Evolutionary conservation across 1,140 invertebrate species (phyloP).

Genomic region (Neotoxoptera formosana): DNA sequence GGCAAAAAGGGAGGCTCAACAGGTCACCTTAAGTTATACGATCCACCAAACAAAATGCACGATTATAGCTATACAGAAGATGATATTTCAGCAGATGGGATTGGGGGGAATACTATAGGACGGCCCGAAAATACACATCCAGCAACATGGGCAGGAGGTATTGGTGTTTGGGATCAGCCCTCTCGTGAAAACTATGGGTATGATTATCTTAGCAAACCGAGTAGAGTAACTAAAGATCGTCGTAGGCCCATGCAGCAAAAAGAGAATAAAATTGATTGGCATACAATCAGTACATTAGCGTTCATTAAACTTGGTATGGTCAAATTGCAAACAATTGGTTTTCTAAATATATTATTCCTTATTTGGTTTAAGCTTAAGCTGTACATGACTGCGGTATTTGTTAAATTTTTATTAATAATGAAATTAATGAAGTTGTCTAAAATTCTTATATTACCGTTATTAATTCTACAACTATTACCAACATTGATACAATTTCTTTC

Average conservation of each 20-base stretch:
- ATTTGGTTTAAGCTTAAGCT: slow-evolving; percentile 57
- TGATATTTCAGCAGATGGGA: background rate
- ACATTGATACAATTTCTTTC: background rate
- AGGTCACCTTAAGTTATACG: background rate
- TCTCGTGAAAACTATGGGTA: background rate
- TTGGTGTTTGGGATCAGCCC: background rate
- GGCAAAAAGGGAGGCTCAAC: background rate
- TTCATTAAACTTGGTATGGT: slow-evolving; percentile 53
- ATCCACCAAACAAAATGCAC: background rate
- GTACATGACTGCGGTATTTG: background rate
- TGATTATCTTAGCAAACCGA: background rate
- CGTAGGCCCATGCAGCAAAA: background rate
- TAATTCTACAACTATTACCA: slow-evolving; percentile 9
- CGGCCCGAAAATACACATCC: background rate
- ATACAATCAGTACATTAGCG: slow-evolving; percentile 45
- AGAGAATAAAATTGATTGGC: slow-evolving; percentile 33
- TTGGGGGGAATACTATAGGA: background rate
- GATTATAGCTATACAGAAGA: background rate
- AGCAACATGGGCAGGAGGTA: background rate
- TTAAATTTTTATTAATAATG: background rate
- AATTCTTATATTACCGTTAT: background rate
- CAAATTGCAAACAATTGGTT: slow-evolving; percentile 51
- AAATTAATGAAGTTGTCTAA: background rate
- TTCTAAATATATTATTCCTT: slow-evolving; percentile 50
- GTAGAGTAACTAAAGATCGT: background rate